Evolutionary conservation across 1,140 invertebrate species (phyloP), one percentile per base, ranked within the genome.

Genomic region (Drosophila leontia): DNA sequence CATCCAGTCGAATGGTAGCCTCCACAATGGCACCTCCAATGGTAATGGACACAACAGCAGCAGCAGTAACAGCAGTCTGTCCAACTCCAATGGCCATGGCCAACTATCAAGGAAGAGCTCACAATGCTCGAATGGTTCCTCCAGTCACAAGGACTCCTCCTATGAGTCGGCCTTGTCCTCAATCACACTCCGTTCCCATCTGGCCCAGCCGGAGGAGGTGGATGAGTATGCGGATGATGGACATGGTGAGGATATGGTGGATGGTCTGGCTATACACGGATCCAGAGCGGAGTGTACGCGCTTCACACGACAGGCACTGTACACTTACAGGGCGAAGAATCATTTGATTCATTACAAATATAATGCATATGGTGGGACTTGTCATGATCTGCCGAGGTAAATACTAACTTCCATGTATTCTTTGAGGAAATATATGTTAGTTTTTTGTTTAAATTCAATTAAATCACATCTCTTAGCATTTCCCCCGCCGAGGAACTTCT

Each of bases 321-420:
- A 96, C 78, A 98, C 96, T 57, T 99, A 99, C 93, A 96, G 96
- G 12, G 96, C 96, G 34, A 96, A 96, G 92, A 98, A 97, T 96
- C 96, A 97, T 94, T 94, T 97, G 53, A 95, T 98, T 53, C 96
- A 97, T 92, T 98, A 97, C 91, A 98, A 98, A 93, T 98, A 98
- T 86, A 96, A 94, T 82, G 94, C 94, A 13, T 98, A 98, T 92
- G 96, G 97, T 23, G 96, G 96, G 29, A 95, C 95, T 67, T 98
- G 97, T 93, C 94, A 96, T 69, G 96, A 98, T 92, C 94, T 98
- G 75, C 97, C 97, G 74, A 96, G 96, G 97, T 97, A 94, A 93
- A 85, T 35, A n/a, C n/a, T n/a, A n/a, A n/a, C n/a, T n/a, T n/a
- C n/a, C n/a, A n/a, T n/a, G n/a, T n/a, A n/a, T n/a, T n/a, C n/a